Base-by-base conservation (phyloP, 2,113 vertebrate species). In the Epinephelus fuscoguttatus region DNA sequence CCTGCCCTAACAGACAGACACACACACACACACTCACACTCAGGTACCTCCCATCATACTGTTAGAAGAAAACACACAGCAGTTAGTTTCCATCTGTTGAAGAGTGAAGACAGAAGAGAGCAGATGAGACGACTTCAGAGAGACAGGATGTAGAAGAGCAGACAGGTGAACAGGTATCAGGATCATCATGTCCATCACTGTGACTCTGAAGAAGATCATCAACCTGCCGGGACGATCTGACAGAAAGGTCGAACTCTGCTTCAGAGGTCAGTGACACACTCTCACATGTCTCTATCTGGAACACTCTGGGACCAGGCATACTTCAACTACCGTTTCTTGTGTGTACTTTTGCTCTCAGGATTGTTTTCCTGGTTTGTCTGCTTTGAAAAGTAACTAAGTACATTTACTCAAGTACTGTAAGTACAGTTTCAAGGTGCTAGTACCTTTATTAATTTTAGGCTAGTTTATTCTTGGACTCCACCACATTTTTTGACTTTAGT, bases 141-240 rank as follows among this genome's bases (percentile, higher is more conserved):
- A 50, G 33, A 76, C 19, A 17, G 1, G 2, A 78, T 87, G 76
- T 74, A 50, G 47, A 59, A 10, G 42, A 45, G 42, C 4, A 45
- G 47, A 57, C 4, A 5, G 27, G 33, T 37, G 33, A 25, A 10
- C 33, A 23, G 42, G 12, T 13, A 18, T 19, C 25, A 4, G 27
- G 17, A 15, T 60, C 68, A 88, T 66, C 78, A 98, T 98, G 98
- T 97, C 97, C 71, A 96, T 99, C 85, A 96, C 85, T 0, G 93
- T 97, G 7, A 75, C 62, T 40, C 90, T 99, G 70, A 94, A 80
- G 81, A 95, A 86, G 89, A 92, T 98, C 63, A 95, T 88, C 68
- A 95, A 96, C 76, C 93, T 98, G 56, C 96, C 96, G 0, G 97
- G 97, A 23, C 93, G 80, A 50, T 96, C 95, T 0, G 96, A 98